These are phyloP conservation scores for Tyto alba DNA, from an alignment of 2,113 vertebrate species.

Conservation along the genomic window DNA sequence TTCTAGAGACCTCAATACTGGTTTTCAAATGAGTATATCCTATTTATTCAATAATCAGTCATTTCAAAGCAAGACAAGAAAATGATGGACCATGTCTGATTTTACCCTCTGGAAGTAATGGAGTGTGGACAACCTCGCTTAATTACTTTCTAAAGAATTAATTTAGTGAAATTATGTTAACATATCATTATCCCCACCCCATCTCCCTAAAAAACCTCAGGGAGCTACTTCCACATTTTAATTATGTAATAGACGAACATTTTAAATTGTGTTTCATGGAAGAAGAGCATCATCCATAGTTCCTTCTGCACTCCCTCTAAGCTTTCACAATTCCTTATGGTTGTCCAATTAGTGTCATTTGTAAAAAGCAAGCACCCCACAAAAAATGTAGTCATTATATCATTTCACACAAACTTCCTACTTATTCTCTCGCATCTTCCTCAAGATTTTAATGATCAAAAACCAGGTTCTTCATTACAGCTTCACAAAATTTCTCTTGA, in stretches of 20 bases:
- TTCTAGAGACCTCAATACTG: background rate
- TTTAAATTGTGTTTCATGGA: background rate
- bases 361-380: background rate
- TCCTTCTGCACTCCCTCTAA: background rate
- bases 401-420: background rate
- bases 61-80: conserved; percentile 11
- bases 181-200: background rate
- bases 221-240: background rate
- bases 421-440: background rate
- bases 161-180: conserved; percentile 30
- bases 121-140: background rate
- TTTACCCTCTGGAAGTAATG: background rate
- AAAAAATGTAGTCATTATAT: background rate
- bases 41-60: background rate
- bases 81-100: background rate
- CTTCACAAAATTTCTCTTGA: background rate
- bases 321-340: background rate
- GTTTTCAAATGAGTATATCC: background rate
- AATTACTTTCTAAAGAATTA: conserved; percentile 9
- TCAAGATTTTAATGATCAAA: background rate
- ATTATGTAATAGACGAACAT: background rate
- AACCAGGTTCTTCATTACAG: background rate
- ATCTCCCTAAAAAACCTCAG: background rate
- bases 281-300: background rate
- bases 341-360: background rate